Conservation (phyloP, 1,140 invertebrate species). For the Lamellibrachia luymesi region DNA sequence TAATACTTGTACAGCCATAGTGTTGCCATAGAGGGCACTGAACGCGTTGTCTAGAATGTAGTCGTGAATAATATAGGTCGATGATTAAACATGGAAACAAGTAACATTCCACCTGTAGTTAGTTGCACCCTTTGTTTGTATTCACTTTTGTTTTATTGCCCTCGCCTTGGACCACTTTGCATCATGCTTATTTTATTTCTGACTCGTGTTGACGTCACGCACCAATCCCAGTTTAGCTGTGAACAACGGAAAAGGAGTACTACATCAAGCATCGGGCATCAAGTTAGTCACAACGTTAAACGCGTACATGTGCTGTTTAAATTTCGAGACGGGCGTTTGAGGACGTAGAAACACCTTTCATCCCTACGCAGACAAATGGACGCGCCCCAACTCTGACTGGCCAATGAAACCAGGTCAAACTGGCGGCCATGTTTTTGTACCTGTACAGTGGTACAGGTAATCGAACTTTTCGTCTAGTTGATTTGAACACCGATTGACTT, state of each 20-base stretch:
- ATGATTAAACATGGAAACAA: neutral
- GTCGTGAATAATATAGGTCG: neutral
- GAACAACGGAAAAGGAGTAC: too few relatives aligned
- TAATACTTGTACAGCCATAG: neutral
- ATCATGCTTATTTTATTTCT: too few relatives aligned
- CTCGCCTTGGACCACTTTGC: too few relatives aligned
- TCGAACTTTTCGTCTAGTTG: neutral
- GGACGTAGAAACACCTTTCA: neutral
- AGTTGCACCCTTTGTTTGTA: too few relatives aligned
- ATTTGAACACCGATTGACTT: neutral
- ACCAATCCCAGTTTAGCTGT: too few relatives aligned
- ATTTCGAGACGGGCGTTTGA: neutral
- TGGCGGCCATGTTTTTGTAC: conserved; percentile 3
- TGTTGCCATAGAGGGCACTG: neutral
- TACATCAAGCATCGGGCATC: too few relatives aligned
- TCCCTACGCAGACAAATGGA: neutral
- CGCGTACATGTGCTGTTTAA: neutral
- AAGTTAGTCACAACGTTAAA: neutral
- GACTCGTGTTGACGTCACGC: too few relatives aligned
- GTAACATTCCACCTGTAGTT: neutral
- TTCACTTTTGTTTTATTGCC: too few relatives aligned
- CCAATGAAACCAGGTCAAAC: neutral
- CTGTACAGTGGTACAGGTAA: neutral
- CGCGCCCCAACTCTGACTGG: neutral
- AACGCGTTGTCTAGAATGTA: neutral